phyloP scores from a whole-genome alignment of 2,888 invertebrate genomes.

The Callyntrura guangdongensis region DNA sequence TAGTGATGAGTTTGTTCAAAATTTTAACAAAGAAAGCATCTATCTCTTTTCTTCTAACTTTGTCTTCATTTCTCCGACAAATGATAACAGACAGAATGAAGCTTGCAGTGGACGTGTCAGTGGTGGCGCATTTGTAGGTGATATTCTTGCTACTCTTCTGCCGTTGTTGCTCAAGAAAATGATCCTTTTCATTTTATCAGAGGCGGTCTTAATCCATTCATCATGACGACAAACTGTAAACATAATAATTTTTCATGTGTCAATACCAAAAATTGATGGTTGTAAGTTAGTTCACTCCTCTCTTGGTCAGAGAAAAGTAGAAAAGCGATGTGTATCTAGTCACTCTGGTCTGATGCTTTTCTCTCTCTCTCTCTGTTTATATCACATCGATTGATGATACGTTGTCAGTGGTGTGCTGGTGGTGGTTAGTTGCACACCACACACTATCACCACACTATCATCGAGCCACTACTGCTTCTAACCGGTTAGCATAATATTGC shows the following conservation, averaged over 20 bases:
- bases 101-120: too few relatives aligned
- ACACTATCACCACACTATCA: constrained; percentile 54
- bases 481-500: constrained; percentile 51
- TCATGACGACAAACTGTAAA: constrained; percentile 64
- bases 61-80: background rate
- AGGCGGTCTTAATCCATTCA: constrained; percentile 61
- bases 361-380: constrained; percentile 41
- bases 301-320: constrained; percentile 23
- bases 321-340: constrained; percentile 42
- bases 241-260: constrained; percentile 63
- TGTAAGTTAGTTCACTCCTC: constrained; percentile 24
- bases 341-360: constrained; percentile 2
- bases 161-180: constrained; percentile 1
- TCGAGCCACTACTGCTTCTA: constrained; percentile 1
- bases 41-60: background rate
- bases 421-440: constrained; percentile 61
- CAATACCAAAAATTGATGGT: constrained; percentile 59
- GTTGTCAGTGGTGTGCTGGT: constrained; percentile 51
- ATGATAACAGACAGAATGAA: background rate
- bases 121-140: too few relatives aligned
- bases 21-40: background rate
- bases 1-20: background rate
- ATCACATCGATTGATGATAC: constrained; percentile 61
- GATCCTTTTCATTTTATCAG: constrained; percentile 48
- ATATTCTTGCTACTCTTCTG: background rate